These are phyloP conservation scores for Lampropteryx suffumata DNA, from an alignment of 2,888 invertebrate genomes.

Conservation along the genomic window DNA sequence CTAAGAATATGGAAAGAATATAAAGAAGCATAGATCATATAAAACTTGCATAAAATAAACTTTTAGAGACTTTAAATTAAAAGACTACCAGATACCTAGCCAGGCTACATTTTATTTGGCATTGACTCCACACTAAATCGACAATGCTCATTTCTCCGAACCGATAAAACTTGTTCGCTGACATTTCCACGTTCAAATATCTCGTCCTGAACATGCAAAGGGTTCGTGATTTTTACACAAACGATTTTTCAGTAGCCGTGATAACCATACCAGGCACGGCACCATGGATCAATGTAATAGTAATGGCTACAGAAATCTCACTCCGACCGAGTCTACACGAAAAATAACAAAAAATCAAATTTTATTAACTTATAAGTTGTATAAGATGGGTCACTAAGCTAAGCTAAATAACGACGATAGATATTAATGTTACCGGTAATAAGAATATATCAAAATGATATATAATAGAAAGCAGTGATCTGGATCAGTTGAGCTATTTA, in stretches of 20 bases:
- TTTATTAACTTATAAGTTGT: too few relatives aligned
- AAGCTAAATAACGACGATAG: too few relatives aligned
- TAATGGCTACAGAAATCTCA: background rate
- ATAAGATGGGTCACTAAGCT: too few relatives aligned
- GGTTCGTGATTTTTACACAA: constrained; percentile 60
- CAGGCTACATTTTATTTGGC: constrained; percentile 7
- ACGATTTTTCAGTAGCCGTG: constrained; percentile 60
- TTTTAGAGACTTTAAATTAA: too few relatives aligned
- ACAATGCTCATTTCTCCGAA: constrained; percentile 37
- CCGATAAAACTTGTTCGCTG: constrained; percentile 41
- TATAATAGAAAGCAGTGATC: too few relatives aligned
- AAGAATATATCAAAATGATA: too few relatives aligned
- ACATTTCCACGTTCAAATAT: constrained; percentile 43
- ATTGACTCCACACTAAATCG: constrained; percentile 21
- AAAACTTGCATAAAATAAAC: too few relatives aligned
- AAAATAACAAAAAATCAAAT: background rate
- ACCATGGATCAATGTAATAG: background rate
- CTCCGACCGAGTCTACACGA: background rate
- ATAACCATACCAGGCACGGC: constrained; percentile 52
- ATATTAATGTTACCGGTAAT: too few relatives aligned
- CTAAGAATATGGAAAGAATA: too few relatives aligned
- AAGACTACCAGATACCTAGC: too few relatives aligned
- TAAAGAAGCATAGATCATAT: too few relatives aligned
- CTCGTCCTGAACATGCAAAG: constrained; percentile 42
- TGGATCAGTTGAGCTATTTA: too few relatives aligned